Base-by-base conservation (phyloP, 2,113 vertebrate genomes). In the Sphaerodactylus townsendi region DNA sequence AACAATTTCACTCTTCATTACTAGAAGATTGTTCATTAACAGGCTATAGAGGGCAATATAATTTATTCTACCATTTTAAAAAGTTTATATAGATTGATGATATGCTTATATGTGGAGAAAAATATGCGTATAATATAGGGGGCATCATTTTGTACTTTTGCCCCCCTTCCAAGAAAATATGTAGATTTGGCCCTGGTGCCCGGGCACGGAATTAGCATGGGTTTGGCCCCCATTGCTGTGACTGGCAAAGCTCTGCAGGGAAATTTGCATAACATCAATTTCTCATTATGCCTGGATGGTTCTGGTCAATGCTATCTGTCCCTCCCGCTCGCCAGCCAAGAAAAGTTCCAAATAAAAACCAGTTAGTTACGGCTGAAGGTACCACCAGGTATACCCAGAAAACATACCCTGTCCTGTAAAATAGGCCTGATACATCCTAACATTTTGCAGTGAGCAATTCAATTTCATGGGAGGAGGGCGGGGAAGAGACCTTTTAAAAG, bases 281-380 rank as follows among this genome's bases (percentile, higher is more conserved):
- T 68, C 44, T 39, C 79, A 64, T 82, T 89, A 82, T 85, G 69
- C 85, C 72, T 87, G 77, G 39, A 64, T 92, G 85, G 62, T 5
- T 91, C 88, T 86, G 81, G 89, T 92, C 85, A 91, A 84, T 88
- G 7, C 79, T 90, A 74, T 88, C 62, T 82, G 89, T 73, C 75
- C 88, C 75, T 92, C 11, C 1, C 5, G 85, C 83, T 87, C 83
- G 84, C 66, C 84, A 79, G 85, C 77, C 1, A 30, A 62, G 66
- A 23, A 6, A 35, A 53, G 85, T 77, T 87, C 85, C 81, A 89
- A 89, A 81, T 15, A 87, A 81, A 80, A 62, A 44, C 59, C 3
- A 66, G 82, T 77, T 17, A 53, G 10, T 72, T 85, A 77, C 84
- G 92, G 86, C 79, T 89, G 76, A 70, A 91, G 74, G 41, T 81